Evolutionary conservation across 2,797 vertebrate species (phyloP), one percentile per base, ranked within the genome.

Genomic region (Bovichtus variegatus): DNA sequence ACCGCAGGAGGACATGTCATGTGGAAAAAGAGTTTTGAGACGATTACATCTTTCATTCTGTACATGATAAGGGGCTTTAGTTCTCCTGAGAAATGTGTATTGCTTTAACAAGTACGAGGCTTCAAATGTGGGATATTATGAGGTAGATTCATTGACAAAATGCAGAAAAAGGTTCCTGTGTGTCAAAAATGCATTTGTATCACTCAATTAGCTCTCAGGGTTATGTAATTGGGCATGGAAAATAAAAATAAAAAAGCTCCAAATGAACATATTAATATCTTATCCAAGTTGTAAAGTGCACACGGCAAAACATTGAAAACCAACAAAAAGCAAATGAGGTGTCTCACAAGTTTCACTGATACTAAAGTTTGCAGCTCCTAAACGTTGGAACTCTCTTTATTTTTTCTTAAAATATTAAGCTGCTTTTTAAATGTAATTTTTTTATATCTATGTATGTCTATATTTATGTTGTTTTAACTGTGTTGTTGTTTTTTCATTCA

Each of bases 11-110:
- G 77, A 77, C 59, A 21, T 40, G 54, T 65, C 69, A 80, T 81
- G 80, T 83, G 87, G 82, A 71, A 80, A 78, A 81, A 34, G 44
- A 73, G 25, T 71, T 76, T 50, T 18, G 64, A 64, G 65, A 55
- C 7, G 12, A 71, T 75, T 71, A 38, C 71, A 36, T 19, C 60
- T 76, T 90, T 86, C 63, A 73, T 83, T 86, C 78, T 49, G 58
- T 50, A 23, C 60, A 29, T 51, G 82, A 82, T 82, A 60, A 77
- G 72, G 27, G 41, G 83, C 51, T 77, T 70, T 25, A 65, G 44
- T 11, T 16, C 75, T 80, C 66, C 23, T 74, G 76, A 80, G 79
- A 46, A 3, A 53, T 74, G 61, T 47, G 47, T 71, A 69, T 74
- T 34, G 80, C 72, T 83, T 84, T 80, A 75, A 82, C 72, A 72